Evolutionary conservation across 35 echinoderm and acorn worm species (phyloP).

Genomic region (Ophioderma brevispina): DNA sequence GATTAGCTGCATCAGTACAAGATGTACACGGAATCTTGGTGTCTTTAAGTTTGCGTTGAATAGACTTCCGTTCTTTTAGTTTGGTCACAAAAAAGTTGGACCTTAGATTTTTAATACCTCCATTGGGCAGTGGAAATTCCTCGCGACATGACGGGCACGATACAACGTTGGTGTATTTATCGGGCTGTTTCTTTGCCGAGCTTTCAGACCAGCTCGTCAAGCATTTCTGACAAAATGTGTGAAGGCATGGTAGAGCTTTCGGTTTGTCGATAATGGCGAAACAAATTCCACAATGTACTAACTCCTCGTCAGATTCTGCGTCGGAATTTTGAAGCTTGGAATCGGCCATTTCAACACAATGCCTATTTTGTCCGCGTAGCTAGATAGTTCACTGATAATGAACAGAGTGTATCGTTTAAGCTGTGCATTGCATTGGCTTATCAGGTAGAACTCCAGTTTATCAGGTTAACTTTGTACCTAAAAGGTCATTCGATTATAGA

Average conservation of each 20-base stretch:
- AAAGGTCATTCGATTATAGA: no score
- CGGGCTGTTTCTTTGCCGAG: background rate
- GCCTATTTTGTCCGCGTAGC: no score
- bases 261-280: background rate
- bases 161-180: background rate
- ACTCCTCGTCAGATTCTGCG: background rate
- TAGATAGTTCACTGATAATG: no score
- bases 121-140: background rate
- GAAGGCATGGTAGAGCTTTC: conserved; percentile 1
- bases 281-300: conserved; percentile 15
- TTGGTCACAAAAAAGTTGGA: conserved; percentile 11
- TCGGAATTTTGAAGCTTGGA: background rate
- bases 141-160: conserved; percentile 15
- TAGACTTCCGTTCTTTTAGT: background rate
- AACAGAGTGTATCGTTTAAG: no score
- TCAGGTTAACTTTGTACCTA: no score
- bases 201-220: background rate
- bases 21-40: background rate
- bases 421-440: no score
- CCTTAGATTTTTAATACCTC: background rate
- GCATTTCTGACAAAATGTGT: conserved; percentile 22
- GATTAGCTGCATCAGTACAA: background rate
- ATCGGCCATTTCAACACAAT: background rate
- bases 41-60: background rate
- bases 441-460: no score